phyloP scores from a whole-genome alignment of 1,140 invertebrate species.

The Drosophila pseudoananassae region DNA sequence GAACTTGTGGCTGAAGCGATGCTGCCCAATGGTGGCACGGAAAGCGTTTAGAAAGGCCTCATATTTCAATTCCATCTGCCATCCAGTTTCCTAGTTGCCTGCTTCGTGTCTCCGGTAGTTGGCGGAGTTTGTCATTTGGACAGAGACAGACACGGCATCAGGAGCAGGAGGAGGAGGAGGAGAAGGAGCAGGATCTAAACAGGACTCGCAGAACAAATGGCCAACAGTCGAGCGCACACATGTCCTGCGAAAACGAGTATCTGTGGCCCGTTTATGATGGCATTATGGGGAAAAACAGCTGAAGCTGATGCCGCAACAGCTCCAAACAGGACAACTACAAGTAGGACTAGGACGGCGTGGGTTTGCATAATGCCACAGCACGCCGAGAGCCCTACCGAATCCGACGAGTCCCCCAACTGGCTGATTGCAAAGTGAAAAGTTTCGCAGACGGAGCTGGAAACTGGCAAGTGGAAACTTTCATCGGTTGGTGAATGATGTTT shows the following conservation, averaged over 20 bases:
- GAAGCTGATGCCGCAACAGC: conserved; percentile 46
- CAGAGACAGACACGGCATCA: conserved; percentile 6
- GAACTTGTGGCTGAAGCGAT: background rate
- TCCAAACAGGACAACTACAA: conserved; percentile 36
- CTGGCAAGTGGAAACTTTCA: conserved; percentile 24
- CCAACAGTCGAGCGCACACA: conserved; percentile 23
- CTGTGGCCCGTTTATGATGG: conserved; percentile 57
- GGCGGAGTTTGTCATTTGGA: conserved; percentile 55
- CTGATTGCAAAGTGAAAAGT: conserved; percentile 20
- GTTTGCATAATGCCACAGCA: conserved; percentile 74
- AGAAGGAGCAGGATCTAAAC: background rate
- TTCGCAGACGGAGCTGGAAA: conserved; percentile 1
- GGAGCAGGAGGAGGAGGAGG: background rate
- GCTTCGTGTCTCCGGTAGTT: conserved; percentile 39
- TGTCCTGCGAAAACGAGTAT: background rate
- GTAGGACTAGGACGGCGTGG: conserved; percentile 51
- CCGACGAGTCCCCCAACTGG: background rate
- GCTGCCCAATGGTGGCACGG: background rate
- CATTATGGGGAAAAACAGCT: conserved; percentile 65
- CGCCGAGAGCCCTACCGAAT: conserved; percentile 32
- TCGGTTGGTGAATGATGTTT: conserved; percentile 39
- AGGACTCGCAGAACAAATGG: conserved; percentile 49
- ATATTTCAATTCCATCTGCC: conserved; percentile 43
- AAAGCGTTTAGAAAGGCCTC: conserved; percentile 64
- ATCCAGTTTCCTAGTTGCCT: background rate